phyloP scores from a whole-genome alignment of 92 coral and sea anemone genomes.

The Palythoa heliodiscus region DNA sequence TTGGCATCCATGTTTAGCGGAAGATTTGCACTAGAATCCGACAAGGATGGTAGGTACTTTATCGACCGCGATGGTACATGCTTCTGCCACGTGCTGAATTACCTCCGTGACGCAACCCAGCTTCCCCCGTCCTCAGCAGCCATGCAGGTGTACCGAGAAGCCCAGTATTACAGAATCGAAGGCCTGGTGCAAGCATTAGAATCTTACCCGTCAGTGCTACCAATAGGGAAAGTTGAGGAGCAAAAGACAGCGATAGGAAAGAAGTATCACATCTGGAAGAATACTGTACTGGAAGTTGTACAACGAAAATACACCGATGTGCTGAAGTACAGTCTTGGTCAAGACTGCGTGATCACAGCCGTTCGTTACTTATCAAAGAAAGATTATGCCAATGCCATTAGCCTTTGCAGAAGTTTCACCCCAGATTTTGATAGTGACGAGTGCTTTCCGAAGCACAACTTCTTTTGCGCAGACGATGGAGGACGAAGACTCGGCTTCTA shows the following conservation, averaged over 20 bases:
- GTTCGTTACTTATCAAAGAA: constrained; percentile 65
- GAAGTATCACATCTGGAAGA: constrained; percentile 72
- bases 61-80: constrained; percentile 91
- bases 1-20: constrained; percentile 94
- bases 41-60: constrained; percentile 79
- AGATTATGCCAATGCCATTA: constrained; percentile 57
- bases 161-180: constrained; percentile 77
- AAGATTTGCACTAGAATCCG: constrained; percentile 70
- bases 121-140: constrained; percentile 77
- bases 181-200: constrained; percentile 73
- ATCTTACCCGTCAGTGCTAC: constrained; percentile 70
- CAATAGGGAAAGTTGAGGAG: constrained; percentile 60
- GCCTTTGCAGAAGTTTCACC: constrained; percentile 53
- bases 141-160: constrained; percentile 89
- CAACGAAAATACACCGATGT: constrained; percentile 68
- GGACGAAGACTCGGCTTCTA: constrained; percentile 63
- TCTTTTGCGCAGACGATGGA: constrained; percentile 68
- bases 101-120: constrained; percentile 82
- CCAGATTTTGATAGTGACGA: constrained; percentile 32
- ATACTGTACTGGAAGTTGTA: constrained; percentile 49
- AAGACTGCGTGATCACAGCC: constrained; percentile 68
- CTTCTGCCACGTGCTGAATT: constrained; percentile 82
- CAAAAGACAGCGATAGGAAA: constrained; percentile 62
- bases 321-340: constrained; percentile 68
- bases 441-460: constrained; percentile 52